Evolutionary conservation across 2,113 vertebrate species (phyloP).

Genomic region (Capreolus pygargus): DNA sequence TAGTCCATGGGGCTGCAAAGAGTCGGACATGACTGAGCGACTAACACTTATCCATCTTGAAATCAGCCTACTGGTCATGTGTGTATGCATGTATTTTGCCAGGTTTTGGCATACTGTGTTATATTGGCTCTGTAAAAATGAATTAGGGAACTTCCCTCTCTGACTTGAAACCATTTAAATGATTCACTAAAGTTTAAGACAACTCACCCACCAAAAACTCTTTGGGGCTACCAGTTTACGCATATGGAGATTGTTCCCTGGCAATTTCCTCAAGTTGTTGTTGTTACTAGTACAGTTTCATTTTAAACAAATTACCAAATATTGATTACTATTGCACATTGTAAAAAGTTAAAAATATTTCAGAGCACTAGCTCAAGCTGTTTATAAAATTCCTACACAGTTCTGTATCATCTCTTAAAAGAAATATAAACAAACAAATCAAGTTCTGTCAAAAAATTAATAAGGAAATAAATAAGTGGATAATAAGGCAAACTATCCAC

Average conservation of each 20-base stretch:
- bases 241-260: not conserved
- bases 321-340: not conserved
- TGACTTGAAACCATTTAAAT: not conserved
- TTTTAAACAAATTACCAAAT: slow-evolving; percentile 18
- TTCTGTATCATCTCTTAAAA: not conserved
- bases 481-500: not conserved
- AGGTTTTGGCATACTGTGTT: not conserved
- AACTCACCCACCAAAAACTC: not conserved
- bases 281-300: not conserved
- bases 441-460: not conserved
- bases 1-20: not conserved
- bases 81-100: not conserved
- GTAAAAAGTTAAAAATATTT: not conserved
- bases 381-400: not conserved
- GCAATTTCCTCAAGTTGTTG: not conserved
- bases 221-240: not conserved
- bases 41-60: not conserved
- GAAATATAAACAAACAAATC: not conserved
- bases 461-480: not conserved
- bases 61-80: not conserved
- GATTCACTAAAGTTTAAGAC: slow-evolving; percentile 13
- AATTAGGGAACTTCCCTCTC: not conserved
- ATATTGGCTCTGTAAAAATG: not conserved
- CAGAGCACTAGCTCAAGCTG: not conserved
- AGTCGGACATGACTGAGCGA: not conserved